Evolutionary conservation across 1,140 invertebrate genomes (phyloP).

Genomic region (Drosophila kohkoa): DNA sequence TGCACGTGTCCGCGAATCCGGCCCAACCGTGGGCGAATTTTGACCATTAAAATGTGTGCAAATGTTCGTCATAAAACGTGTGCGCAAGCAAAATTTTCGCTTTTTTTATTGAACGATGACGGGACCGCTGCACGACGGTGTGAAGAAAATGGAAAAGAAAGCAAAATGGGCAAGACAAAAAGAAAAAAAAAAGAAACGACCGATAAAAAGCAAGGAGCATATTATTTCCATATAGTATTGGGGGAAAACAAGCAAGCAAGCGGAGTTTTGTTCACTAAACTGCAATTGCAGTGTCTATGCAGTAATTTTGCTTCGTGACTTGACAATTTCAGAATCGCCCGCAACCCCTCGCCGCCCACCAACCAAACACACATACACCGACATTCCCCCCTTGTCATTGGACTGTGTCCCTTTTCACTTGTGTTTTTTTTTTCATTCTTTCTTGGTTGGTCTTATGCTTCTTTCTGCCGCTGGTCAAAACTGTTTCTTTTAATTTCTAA

Average conservation of each 20-base stretch:
- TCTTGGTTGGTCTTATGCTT: conserved; percentile 36
- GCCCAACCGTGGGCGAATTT: conserved; percentile 26
- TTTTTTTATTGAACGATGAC: conserved; percentile 60
- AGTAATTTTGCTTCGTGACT: conserved; percentile 72
- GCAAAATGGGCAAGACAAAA: conserved; percentile 54
- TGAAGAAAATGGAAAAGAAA: conserved; percentile 74
- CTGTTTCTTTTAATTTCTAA: conserved; percentile 71
- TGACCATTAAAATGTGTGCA: conserved; percentile 34
- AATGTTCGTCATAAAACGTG: conserved; percentile 37
- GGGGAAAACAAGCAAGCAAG: conserved; percentile 16
- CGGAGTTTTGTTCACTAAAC: background rate
- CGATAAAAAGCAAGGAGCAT: conserved; percentile 62
- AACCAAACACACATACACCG: conserved; percentile 6
- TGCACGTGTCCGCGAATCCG: conserved; percentile 15
- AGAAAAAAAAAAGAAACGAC: conserved; percentile 45
- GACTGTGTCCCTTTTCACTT: conserved; percentile 59
- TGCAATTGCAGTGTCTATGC: conserved; percentile 39
- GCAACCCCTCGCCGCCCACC: conserved; percentile 28
- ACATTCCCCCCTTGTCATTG: conserved; percentile 9
- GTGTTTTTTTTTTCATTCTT: conserved; percentile 56
- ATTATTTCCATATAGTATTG: conserved; percentile 38
- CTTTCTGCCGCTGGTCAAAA: conserved; percentile 44
- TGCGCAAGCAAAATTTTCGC: conserved; percentile 30
- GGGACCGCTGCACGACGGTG: conserved; percentile 42
- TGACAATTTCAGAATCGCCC: conserved; percentile 67